Percentiles rank a stretch among this genome's conserved stretches.
phyloP scores from a whole-genome alignment of 2,113 vertebrate genomes.

The Centropristis striata region DNA sequence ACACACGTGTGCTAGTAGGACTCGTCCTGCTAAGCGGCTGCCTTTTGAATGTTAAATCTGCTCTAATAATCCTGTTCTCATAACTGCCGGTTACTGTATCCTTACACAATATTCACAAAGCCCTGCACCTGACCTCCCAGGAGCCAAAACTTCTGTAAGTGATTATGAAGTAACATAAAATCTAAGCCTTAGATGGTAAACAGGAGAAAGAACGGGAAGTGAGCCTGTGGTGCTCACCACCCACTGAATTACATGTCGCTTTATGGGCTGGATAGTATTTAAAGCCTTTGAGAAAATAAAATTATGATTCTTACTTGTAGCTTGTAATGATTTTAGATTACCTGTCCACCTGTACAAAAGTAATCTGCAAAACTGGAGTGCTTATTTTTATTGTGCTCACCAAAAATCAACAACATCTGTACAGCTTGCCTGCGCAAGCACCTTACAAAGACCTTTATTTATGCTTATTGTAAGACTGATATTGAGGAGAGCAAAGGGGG shows the following conservation, averaged over 20 bases:
- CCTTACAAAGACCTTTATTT: no score
- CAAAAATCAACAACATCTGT: not conserved
- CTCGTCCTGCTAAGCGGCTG: not conserved
- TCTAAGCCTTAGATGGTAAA: not conserved
- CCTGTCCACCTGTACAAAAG: not conserved
- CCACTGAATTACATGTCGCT: not conserved
- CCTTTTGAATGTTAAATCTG: not conserved
- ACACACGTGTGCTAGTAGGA: not conserved
- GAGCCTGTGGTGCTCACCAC: not conserved
- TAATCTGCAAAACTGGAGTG: not conserved
- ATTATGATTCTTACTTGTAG: no score
- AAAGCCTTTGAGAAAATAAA: not conserved
- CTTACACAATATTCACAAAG: not conserved
- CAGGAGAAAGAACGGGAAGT: constrained; percentile 3
- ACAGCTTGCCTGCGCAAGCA: no score
- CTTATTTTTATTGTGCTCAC: not conserved
- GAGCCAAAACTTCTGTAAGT: not conserved
- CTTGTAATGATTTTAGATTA: no score
- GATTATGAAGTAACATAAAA: constrained; percentile 24
- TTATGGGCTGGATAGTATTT: not conserved
- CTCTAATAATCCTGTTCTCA: not conserved
- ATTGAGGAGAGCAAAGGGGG: no score
- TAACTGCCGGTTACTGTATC: not conserved
- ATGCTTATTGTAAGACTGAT: no score
- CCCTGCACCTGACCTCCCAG: not conserved